A percentile compares a stretch with the other conserved stretches of the same genome.
These are phyloP conservation scores for Microplitis manilae DNA, from an alignment of 2,888 invertebrate genomes.

Conservation along the genomic window DNA sequence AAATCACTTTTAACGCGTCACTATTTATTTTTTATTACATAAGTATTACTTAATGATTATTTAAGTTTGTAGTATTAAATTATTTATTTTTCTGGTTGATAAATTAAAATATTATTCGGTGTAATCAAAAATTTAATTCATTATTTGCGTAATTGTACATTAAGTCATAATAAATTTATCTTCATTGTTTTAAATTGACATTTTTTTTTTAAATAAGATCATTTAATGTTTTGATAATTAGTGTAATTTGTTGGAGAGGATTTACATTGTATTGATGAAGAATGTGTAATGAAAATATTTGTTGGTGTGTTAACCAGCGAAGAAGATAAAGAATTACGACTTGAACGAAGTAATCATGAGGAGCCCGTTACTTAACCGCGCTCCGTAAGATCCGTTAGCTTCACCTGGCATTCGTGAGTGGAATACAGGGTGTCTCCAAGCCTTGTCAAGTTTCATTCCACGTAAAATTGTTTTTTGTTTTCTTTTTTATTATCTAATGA, in stretches of 20 bases:
- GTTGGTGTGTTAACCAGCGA: conserved; percentile 3
- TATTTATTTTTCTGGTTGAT: not conserved
- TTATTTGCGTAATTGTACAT: not conserved
- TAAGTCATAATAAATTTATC: too few relatives aligned
- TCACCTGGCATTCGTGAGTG: conserved; percentile 67
- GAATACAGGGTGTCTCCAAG: conserved; percentile 62
- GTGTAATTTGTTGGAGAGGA: not conserved
- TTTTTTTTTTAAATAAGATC: not conserved
- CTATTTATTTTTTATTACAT: conserved; percentile 9
- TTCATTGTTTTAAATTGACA: not conserved
- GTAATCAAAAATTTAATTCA: not conserved
- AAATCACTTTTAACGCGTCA: conserved; percentile 10
- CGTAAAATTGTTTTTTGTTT: not conserved
- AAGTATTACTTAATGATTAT: not conserved
- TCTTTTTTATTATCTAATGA: not conserved
- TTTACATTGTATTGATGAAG: conserved; percentile 6
- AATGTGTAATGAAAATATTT: conserved; percentile 6
- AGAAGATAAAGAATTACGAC: conserved; percentile 50
- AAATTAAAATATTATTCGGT: not conserved
- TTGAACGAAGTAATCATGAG: conserved; percentile 48
- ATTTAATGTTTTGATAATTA: conserved; percentile 11
- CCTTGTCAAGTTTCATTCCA: not conserved
- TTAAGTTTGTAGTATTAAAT: not conserved
- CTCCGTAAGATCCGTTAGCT: conserved; percentile 67
- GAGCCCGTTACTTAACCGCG: conserved; percentile 71